These are phyloP conservation scores for Ursus arctos DNA, from an alignment of 2,113 vertebrate genomes.

Conservation along the genomic window DNA sequence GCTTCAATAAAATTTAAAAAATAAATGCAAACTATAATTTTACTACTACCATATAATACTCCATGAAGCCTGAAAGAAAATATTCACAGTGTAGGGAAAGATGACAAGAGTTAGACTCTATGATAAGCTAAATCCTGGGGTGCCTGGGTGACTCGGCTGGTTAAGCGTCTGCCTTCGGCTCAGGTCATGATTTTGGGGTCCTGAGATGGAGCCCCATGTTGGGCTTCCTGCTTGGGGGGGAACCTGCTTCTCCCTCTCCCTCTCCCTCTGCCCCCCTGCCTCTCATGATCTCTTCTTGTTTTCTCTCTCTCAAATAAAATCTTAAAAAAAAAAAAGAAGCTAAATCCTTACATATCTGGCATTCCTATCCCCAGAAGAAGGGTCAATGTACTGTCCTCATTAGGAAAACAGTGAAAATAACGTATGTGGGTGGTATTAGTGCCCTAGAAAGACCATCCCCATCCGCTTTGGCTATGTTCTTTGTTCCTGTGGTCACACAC, in stretches of 20 bases:
- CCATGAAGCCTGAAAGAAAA: neutral
- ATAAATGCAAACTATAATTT: neutral
- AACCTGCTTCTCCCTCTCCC: no score
- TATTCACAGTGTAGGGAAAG: neutral
- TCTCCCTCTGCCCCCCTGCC: no score
- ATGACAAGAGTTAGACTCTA: neutral
- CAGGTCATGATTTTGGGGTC: no score
- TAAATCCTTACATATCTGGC: neutral
- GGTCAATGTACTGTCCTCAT: neutral
- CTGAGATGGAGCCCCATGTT: no score
- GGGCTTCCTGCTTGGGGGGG: no score
- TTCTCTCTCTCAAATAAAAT: no score
- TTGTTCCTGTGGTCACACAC: neutral
- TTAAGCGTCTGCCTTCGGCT: no score
- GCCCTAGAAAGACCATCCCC: neutral
- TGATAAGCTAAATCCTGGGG: neutral
- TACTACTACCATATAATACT: neutral
- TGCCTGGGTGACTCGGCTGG: no score
- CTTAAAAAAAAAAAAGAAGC: neutral
- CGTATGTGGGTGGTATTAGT: rapidly evolving
- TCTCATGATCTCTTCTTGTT: no score
- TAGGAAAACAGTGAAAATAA: neutral
- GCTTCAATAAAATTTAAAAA: neutral
- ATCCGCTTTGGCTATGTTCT: neutral
- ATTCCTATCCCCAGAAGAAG: neutral